Evolutionary conservation across 2,797 vertebrate species (phyloP), one percentile per base, ranked within the genome.

Genomic region (Sylvilagus floridanus): DNA sequence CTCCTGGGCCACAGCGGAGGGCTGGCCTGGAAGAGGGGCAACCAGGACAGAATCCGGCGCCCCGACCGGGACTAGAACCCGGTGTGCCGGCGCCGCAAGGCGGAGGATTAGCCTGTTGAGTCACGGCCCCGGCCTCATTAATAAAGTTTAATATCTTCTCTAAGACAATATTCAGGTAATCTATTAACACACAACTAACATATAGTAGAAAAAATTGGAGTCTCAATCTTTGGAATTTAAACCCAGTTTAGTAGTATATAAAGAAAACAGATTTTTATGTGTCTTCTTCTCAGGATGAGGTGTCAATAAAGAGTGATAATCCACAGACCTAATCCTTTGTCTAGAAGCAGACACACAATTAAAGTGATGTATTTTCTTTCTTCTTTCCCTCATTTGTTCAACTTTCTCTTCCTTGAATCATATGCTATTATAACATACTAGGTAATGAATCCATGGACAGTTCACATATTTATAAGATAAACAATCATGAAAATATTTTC

Each of bases 301-400:
- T 69, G 32, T 91, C 73, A 82, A 30, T 65, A 68, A 71, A 88
- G 65, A 47, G 5, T 50, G 75, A 57, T 22, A 93, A 82, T 69
- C 69, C 2, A 72, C 30, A 28, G 0, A 52, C 8, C 24, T 82
- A 78, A 65, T 21, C 12, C 63, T 30, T 7, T 68, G 63, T 10
- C 17, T 82, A 60, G 88, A 24, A 62, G n/a, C 13, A 93, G 60
- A 3, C 30, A 35, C 19, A 78, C 10, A 66, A 77, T 54, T 28
- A 88, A 90, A 82, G 21, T 37, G 6, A 17, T 30, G 10, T 84
- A 87, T 19, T 54, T 95, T 88, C 32, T 14, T 66, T 91, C 84
- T 4, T 76, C 13, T 84, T 35, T 28, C 11, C 37, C 22, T 93
- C 30, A 83, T 92, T 91, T 83, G 72, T 88, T 60, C 62, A 90